A percentile compares a stretch with the other conserved stretches of the same genome.
phyloP scores from a whole-genome alignment of 2,113 vertebrate genomes.

The Climacteris rufus region DNA sequence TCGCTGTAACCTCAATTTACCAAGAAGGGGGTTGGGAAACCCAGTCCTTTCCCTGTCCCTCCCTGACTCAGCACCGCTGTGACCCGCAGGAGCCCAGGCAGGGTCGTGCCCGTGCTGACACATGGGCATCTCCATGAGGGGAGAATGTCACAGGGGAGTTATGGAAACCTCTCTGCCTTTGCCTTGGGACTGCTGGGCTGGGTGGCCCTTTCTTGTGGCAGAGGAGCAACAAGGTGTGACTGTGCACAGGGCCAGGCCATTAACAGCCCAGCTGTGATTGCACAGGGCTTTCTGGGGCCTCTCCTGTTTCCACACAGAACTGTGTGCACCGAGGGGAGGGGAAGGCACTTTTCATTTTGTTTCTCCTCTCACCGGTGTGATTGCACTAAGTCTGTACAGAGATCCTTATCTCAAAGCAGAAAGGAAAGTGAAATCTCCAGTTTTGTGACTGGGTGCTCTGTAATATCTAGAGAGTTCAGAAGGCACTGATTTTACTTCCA shows the following conservation, averaged over 20 bases:
- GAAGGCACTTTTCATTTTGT: neutral
- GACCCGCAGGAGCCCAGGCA: neutral
- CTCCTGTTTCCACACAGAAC: neutral
- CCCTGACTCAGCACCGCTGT: neutral
- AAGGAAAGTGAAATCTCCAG: neutral
- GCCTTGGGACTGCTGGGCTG: neutral
- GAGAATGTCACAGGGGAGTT: neutral
- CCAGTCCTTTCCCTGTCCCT: neutral
- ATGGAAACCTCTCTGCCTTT: neutral
- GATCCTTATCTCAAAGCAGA: neutral
- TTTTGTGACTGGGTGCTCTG: neutral
- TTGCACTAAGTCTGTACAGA: neutral
- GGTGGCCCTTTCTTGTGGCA: neutral
- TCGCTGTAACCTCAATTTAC: neutral
- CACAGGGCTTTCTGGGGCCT: neutral
- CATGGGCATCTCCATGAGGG: neutral
- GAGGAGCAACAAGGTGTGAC: neutral
- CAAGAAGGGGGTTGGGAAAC: neutral
- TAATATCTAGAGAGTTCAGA: neutral
- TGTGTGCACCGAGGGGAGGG: rapidly evolving
- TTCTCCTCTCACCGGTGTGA: neutral
- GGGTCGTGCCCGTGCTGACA: neutral
- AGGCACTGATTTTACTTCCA: neutral
- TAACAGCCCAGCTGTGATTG: constrained; percentile 23
- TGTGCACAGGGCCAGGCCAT: neutral